A percentile compares a stretch with the other conserved stretches of the same genome.
Evolutionary conservation across 2,888 invertebrate species (phyloP).

Genomic region (Amphipoea lucens): DNA sequence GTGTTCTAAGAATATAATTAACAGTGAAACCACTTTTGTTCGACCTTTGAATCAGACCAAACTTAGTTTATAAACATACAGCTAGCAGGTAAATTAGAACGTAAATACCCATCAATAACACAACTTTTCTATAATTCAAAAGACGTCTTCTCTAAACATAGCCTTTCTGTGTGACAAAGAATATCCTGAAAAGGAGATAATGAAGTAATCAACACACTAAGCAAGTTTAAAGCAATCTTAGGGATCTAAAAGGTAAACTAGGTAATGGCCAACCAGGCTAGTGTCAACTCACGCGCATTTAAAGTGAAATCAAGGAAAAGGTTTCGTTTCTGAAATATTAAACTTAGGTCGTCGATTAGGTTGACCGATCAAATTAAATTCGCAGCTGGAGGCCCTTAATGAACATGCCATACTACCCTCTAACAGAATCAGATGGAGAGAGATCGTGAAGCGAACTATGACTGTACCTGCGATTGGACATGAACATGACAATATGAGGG

Average conservation of each 20-base stretch:
- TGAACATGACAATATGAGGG: too few species aligned
- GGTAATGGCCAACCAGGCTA: slow-evolving; percentile 17
- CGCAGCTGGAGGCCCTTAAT: background rate
- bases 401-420: too few species aligned
- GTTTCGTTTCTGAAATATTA: background rate
- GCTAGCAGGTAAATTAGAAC: background rate
- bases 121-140: slow-evolving; percentile 5
- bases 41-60: background rate
- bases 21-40: background rate
- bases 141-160: background rate
- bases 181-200: slow-evolving; percentile 32
- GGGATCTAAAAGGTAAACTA: slow-evolving; percentile 8
- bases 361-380: background rate
- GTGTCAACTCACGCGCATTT: background rate
- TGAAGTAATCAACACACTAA: slow-evolving; percentile 32
- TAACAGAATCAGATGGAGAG: background rate
- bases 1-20: background rate
- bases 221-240: background rate
- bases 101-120: background rate
- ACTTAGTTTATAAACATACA: background rate
- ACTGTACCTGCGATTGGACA: too few species aligned
- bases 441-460: background rate
- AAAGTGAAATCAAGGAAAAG: too few species aligned
- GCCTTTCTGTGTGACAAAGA: background rate
- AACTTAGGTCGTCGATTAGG: background rate